phyloP scores from a whole-genome alignment of 2,888 invertebrate species.

The Unio pictorum region DNA sequence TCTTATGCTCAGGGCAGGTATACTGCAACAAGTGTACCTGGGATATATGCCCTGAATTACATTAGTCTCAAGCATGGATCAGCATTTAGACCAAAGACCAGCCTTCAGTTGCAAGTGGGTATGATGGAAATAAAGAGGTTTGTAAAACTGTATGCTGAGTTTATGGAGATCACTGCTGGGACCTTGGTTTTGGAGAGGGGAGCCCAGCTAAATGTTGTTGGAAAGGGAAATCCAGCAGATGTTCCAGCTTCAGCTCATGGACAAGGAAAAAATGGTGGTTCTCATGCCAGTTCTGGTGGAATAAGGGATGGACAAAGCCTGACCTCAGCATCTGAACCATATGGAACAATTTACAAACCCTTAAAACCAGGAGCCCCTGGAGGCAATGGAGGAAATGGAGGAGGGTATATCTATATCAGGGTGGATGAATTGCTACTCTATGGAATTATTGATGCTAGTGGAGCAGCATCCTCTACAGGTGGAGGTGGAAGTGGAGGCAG shows the following conservation, averaged over 20 bases:
- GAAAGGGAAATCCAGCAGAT: conserved; percentile 22
- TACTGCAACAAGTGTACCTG: conserved; percentile 28
- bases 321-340: conserved; percentile 35
- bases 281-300: conserved; percentile 52
- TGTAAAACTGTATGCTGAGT: conserved; percentile 43
- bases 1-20: conserved; percentile 41
- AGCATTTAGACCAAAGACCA: conserved; percentile 33
- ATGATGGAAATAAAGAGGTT: conserved; percentile 51
- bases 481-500: conserved; percentile 59
- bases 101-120: conserved; percentile 36
- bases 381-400: conserved; percentile 45
- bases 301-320: conserved; percentile 29
- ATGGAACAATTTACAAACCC: conserved; percentile 50
- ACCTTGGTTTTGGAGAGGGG: conserved; percentile 47
- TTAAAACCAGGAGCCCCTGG: conserved; percentile 40
- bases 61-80: conserved; percentile 47
- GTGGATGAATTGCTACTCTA: conserved; percentile 42
- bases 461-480: conserved; percentile 27
- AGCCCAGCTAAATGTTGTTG: conserved; percentile 44
- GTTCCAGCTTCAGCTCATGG: conserved; percentile 32
- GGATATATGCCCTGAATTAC: conserved; percentile 38
- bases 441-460: conserved; percentile 48
- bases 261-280: conserved; percentile 37
- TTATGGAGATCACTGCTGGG: conserved; percentile 40
- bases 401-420: conserved; percentile 41